phyloP scores from a whole-genome alignment of 2,113 vertebrate species.

The Semnornis frantzii region DNA sequence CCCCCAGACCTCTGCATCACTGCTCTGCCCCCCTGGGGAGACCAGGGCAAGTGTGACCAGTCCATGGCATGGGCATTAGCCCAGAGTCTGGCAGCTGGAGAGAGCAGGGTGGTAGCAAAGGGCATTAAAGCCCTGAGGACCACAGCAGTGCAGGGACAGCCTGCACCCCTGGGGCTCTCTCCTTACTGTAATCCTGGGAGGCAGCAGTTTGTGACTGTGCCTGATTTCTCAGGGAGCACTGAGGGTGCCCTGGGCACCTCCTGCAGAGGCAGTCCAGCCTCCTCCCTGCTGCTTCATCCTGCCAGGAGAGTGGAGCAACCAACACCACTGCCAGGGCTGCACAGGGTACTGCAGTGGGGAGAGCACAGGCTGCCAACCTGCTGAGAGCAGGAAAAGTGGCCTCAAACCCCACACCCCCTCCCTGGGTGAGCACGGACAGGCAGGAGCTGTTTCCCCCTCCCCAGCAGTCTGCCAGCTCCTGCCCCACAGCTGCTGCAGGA shows the following conservation, averaged over 20 bases:
- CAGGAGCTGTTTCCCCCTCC: background rate
- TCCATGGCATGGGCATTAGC: background rate
- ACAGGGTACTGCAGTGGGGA: background rate
- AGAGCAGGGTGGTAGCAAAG: too few relatives aligned
- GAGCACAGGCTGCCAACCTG: background rate
- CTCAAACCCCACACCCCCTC: background rate
- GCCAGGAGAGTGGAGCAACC: background rate
- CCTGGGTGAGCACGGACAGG: background rate
- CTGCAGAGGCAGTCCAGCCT: background rate
- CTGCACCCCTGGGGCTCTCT: background rate
- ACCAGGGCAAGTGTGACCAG: background rate
- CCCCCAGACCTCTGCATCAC: background rate
- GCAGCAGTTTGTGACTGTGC: background rate
- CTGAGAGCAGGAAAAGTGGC: background rate
- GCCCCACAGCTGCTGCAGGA: background rate
- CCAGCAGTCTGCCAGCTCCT: conserved; percentile 14
- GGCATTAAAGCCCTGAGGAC: background rate
- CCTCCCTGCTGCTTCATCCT: background rate
- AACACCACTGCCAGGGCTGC: background rate
- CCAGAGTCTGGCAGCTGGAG: too few relatives aligned
- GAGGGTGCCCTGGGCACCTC: background rate
- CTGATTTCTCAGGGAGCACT: background rate
- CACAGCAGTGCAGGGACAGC: background rate
- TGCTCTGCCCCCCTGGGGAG: background rate
- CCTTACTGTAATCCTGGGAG: background rate